Percentiles rank a stretch among this genome's conserved stretches.
Conservation (phyloP, 2,888 invertebrate species). For the Mechanitis mazaeus region DNA sequence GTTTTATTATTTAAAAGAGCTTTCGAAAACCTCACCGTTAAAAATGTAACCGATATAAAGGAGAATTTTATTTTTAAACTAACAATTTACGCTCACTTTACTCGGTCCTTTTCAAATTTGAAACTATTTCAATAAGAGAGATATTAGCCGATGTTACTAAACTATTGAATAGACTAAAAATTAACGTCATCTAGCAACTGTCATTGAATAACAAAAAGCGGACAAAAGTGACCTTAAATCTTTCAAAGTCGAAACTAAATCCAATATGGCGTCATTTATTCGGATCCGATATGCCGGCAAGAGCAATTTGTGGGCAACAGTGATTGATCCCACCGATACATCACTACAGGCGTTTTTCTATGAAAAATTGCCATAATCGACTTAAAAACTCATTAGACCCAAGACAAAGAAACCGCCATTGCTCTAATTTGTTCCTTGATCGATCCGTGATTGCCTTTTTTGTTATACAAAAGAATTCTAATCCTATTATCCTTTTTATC, state of each 20-base stretch:
- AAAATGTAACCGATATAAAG: constrained; percentile 2
- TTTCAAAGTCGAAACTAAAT: constrained; percentile 9
- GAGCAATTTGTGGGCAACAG: constrained; percentile 67
- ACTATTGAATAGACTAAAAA: neutral
- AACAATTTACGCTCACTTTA: neutral
- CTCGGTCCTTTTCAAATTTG: neutral
- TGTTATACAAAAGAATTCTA: constrained; percentile 42
- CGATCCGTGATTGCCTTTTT: constrained; percentile 70
- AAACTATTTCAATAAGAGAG: too few species aligned
- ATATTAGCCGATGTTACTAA: neutral
- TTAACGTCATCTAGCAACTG: neutral
- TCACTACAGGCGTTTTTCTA: constrained; percentile 76
- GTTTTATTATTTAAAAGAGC: constrained; percentile 45
- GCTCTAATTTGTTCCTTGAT: constrained; percentile 73
- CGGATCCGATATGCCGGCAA: constrained; percentile 52
- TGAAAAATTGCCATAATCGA: constrained; percentile 77
- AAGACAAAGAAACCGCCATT: constrained; percentile 75
- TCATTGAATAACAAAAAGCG: constrained; percentile 1
- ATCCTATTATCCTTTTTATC: constrained; percentile 30
- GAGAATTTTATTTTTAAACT: neutral
- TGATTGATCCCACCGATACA: constrained; percentile 76
- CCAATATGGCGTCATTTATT: constrained; percentile 27
- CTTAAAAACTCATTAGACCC: constrained; percentile 76
- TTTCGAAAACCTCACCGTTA: constrained; percentile 13
- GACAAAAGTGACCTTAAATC: neutral